Percentiles rank a stretch among this genome's conserved stretches.
These are phyloP conservation scores for Argynnis bischoffii DNA, from an alignment of 2,888 invertebrate genomes.

Conservation along the genomic window DNA sequence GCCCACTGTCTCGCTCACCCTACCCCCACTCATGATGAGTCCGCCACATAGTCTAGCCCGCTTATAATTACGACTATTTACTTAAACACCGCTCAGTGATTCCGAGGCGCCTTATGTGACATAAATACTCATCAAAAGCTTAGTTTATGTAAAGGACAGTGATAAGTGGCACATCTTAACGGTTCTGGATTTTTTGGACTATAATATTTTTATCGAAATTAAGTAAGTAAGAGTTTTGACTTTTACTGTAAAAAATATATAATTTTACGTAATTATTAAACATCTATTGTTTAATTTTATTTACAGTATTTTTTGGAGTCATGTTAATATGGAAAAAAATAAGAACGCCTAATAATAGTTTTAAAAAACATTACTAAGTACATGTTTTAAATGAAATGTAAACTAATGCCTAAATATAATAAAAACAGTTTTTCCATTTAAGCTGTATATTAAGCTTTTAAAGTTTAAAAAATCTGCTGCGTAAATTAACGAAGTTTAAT, in stretches of 20 bases:
- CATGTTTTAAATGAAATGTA: too few relatives aligned
- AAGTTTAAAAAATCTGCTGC: too few relatives aligned
- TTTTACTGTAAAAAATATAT: neutral
- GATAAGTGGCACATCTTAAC: constrained; percentile 14
- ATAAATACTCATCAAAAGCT: constrained; percentile 29
- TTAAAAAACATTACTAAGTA: too few relatives aligned
- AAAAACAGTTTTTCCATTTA: too few relatives aligned
- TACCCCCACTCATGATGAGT: constrained; percentile 44
- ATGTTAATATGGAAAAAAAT: too few relatives aligned
- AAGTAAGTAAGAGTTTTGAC: constrained; percentile 26
- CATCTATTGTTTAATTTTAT: neutral
- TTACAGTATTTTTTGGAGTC: neutral
- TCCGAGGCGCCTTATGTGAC: constrained; percentile 39
- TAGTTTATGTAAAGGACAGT: constrained; percentile 18
- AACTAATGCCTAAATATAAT: too few relatives aligned
- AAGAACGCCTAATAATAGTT: too few relatives aligned
- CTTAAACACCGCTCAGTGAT: constrained; percentile 43
- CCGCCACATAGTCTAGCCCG: constrained; percentile 42
- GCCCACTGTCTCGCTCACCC: constrained; percentile 42
- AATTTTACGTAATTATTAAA: neutral
- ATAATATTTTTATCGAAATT: constrained; percentile 10
- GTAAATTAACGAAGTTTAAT: too few relatives aligned
- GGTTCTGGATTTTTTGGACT: constrained; percentile 9
- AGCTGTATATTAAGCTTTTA: too few relatives aligned
- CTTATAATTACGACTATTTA: constrained; percentile 44